Evolutionary conservation across 2,888 invertebrate genomes (phyloP), one percentile per base, ranked within the genome.

Genomic region (Oxystoma pomonae): DNA sequence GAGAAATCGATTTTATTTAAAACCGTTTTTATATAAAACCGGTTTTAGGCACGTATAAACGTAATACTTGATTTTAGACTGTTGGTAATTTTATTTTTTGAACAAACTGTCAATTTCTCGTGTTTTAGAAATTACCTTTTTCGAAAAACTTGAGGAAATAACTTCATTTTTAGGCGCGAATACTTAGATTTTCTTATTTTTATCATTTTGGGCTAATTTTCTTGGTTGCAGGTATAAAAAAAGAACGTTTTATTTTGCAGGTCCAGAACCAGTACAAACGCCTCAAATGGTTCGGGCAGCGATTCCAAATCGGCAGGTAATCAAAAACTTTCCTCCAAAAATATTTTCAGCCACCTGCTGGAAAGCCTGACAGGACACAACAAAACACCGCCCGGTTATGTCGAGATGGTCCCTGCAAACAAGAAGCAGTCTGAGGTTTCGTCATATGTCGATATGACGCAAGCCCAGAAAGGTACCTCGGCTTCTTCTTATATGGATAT

Each of bases 261-360:
- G 22, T 63, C 62, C 16, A 53, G 63, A n/a, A 59, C 58, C 20
- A 64, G 60, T 55, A 66, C 87, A 86, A 76, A 87, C 87, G 64
- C 59, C 3, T 63, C 63, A 1, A 35, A 49, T 16, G 35, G 35
- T 7, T 35, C 35, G 5, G 57, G 60, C 12, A 62, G 62, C 55
- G 87, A 81, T 81, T 70, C 82, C 82, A 2, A 76, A 83, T 74
- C 74, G 82, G 77, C 57, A 76, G 76, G 59, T 56, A 55, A 67
- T 55, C 65, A 61, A 12, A 50, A n/a, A 9, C 9, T 9, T 12
- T 53, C 19, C n/a, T 19, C 53, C 16, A 53, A 17, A 19, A 53
- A 53, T n/a, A 17, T 53, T 5, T 53, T 53, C 5, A 35, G 5
- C 12, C 35, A 35, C 49, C 1, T 56, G 18, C 20, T 35, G 12